Base-by-base conservation (phyloP, 2,888 invertebrate species). In the Hypselothyrea guttata region DNA sequence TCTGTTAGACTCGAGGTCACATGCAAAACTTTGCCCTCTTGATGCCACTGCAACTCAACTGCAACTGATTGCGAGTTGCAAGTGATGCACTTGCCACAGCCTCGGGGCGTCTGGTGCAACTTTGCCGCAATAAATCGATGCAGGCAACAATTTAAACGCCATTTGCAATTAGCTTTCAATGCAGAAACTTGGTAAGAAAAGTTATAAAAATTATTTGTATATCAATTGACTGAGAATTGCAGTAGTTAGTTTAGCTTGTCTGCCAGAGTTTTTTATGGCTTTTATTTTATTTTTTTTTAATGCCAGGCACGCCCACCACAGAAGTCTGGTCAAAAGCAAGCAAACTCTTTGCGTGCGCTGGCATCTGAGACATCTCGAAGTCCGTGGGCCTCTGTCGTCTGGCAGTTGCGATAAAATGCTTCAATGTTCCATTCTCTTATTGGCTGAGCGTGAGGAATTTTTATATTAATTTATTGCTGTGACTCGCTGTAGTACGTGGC, bases 371-470 rank as follows among this genome's bases (percentile, higher is more conserved):
- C 77, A 79, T 76, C 66, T 57, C 7, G 27, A 40, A 41, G 4
- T 47, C 31, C 47, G 30, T 35, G 37, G 52, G 56, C 42, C 56
- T 55, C 54, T 71, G 55, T 64, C 71, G 75, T 64, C 75, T 75
- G 75, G 69, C 53, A 51, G 56, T 48, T 51, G 71, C 77, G 81
- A 81, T 83, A 79, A 83, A 82, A 81, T 78, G 72, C 78, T 81
- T 82, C 74, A 81, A 66, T 82, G 76, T 78, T 78, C 75, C 27
- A 8, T 11, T 18, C 69, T 72, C 76, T 82, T 83, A 82, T 87
- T 87, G 87, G 79, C 86, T 86, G 82, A 86, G 86, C 87, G 86
- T 86, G 86, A 87, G 78, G 86, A 87, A 87, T 87, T 87, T 83
- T 83, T 84, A 79, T 84, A 86, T 86, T 85, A 85, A 85, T 85